A percentile compares a stretch with the other conserved stretches of the same genome.
These are phyloP conservation scores for Athrips mouffetella DNA, from an alignment of 2,888 invertebrate genomes.

Conservation along the genomic window DNA sequence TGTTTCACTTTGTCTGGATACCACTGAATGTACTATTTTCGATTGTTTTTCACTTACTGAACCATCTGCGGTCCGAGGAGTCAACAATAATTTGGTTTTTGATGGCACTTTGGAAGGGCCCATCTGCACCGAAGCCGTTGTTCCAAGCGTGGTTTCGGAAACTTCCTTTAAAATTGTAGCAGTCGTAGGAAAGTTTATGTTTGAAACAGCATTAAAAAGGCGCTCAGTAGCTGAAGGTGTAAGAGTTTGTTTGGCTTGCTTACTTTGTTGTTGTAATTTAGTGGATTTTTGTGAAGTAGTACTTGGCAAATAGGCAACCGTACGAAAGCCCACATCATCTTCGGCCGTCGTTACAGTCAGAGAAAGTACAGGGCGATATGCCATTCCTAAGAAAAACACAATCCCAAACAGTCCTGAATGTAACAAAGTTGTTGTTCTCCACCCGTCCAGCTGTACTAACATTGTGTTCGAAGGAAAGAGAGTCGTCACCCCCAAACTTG, in stretches of 20 bases:
- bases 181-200: conserved; percentile 40
- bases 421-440: conserved; percentile 55
- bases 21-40: conserved; percentile 4
- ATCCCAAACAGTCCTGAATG: conserved; percentile 57
- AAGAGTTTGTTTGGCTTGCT: conserved; percentile 19
- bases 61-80: not conserved
- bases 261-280: conserved; percentile 28
- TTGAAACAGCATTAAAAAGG: conserved; percentile 40
- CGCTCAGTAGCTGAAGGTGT: conserved; percentile 40
- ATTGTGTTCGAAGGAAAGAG: conserved; percentile 55
- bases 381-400: conserved; percentile 56
- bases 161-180: conserved; percentile 23
- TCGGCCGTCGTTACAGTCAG: conserved; percentile 50
- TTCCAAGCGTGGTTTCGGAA: not conserved
- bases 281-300: conserved; percentile 2
- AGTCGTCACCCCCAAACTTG: conserved; percentile 58
- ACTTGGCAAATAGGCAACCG: conserved; percentile 64
- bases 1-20: not conserved
- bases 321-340: conserved; percentile 42
- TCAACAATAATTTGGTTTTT: not conserved
- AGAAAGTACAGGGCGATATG: conserved; percentile 57
- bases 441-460: conserved; percentile 51
- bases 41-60: not conserved
- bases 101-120: not conserved
- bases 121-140: not conserved